Conservation (phyloP, 2,888 invertebrate genomes). For the Cordilura impudica region DNA sequence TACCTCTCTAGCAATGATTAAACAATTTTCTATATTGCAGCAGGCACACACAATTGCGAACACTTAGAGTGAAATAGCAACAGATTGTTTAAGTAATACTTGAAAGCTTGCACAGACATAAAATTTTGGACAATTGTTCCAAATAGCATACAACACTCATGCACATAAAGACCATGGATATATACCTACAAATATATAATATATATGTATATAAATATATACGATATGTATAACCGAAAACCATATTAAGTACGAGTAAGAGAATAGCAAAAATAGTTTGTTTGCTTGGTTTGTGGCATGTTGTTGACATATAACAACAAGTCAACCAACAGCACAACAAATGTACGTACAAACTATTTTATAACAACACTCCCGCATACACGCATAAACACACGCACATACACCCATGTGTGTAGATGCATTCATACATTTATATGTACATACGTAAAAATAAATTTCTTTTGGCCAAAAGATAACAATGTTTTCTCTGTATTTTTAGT, state of each 20-base stretch:
- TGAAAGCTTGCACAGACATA: conserved; percentile 7
- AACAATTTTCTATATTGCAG: conserved; percentile 44
- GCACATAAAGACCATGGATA: neutral
- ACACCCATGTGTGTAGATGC: neutral
- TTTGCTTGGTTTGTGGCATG: conserved; percentile 63
- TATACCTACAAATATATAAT: neutral
- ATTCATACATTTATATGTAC: neutral
- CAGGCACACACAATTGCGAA: conserved; percentile 16
- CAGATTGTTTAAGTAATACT: conserved; percentile 57
- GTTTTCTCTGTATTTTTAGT: conserved; percentile 49
- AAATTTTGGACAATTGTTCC: conserved; percentile 49
- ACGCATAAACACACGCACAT: neutral
- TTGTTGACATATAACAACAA: conserved; percentile 63
- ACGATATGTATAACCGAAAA: conserved; percentile 30
- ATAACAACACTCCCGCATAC: conserved; percentile 31
- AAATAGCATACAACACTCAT: conserved; percentile 30
- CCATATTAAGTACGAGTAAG: conserved; percentile 43
- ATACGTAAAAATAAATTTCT: conserved; percentile 35
- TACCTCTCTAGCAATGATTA: conserved; percentile 44
- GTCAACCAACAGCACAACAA: conserved; percentile 39
- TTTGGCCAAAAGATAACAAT: conserved; percentile 57
- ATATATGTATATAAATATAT: neutral
- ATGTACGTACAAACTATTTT: conserved; percentile 32
- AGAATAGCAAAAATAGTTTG: conserved; percentile 61
- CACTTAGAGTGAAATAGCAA: conserved; percentile 41